phyloP scores from a whole-genome alignment of 2,113 vertebrate genomes.

The Antechinus stuartii region DNA sequence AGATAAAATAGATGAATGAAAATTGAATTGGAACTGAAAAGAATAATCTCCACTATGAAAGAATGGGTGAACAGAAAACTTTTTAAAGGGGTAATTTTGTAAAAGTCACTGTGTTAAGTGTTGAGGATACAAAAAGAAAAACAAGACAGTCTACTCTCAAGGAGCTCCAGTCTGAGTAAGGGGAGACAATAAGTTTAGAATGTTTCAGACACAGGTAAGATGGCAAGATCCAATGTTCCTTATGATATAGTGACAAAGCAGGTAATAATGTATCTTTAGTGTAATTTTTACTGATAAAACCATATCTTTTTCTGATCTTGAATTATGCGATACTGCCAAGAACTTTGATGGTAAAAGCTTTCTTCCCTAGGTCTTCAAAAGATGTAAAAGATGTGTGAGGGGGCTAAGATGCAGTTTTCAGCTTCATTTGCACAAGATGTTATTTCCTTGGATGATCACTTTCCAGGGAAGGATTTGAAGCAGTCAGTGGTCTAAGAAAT shows the following conservation, averaged over 20 bases:
- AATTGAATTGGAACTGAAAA: background rate
- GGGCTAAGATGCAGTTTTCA: background rate
- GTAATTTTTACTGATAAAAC: background rate
- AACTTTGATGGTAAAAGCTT: background rate
- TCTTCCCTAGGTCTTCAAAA: background rate
- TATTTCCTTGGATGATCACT: background rate
- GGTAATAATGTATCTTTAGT: background rate
- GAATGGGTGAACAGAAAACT: background rate
- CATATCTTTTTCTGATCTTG: background rate
- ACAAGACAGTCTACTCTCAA: background rate
- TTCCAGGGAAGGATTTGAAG: background rate
- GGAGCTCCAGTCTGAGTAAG: background rate
- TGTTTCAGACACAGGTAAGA: background rate
- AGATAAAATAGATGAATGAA: background rate
- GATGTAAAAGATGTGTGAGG: background rate
- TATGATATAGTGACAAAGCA: background rate
- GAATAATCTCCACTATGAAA: background rate
- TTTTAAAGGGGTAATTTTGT: background rate
- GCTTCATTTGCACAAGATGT: background rate
- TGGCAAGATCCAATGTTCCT: background rate
- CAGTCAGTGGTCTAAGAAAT: background rate
- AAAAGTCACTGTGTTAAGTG: background rate
- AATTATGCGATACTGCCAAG: background rate
- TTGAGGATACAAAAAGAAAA: background rate
- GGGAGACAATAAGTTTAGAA: background rate